Percentiles rank a stretch among this genome's conserved stretches.
phyloP scores from a whole-genome alignment of 2,113 vertebrate genomes.

The Anthoscopus minutus region DNA sequence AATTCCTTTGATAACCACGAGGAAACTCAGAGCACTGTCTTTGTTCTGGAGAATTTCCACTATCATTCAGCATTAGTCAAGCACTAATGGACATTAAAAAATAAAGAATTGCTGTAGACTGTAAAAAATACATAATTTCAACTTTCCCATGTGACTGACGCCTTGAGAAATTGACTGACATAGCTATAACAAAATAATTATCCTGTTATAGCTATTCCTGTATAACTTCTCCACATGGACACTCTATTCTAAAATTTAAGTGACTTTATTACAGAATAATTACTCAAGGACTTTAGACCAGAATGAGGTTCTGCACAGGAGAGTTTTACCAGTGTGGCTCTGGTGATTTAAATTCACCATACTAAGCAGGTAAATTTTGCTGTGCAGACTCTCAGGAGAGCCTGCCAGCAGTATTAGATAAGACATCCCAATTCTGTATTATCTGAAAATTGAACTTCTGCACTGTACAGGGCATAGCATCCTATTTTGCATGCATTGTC shows the following conservation, averaged over 20 bases:
- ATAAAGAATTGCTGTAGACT: slow-evolving; percentile 26
- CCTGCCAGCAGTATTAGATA: not conserved
- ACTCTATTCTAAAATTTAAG: slow-evolving; percentile 47
- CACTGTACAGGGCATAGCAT: not conserved
- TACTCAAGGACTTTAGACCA: slow-evolving; percentile 24
- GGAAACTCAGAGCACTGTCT: not conserved
- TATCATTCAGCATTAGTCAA: slow-evolving; percentile 28
- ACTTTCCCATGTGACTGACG: slow-evolving; percentile 6
- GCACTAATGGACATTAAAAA: slow-evolving; percentile 49
- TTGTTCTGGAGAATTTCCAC: slow-evolving; percentile 22
- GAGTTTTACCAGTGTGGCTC: not conserved
- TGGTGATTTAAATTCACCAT: slow-evolving; percentile 36
- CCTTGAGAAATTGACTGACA: slow-evolving; percentile 40
- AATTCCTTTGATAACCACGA: slow-evolving; percentile 6
- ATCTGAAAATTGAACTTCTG: slow-evolving; percentile 14
- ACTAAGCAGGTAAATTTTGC: slow-evolving; percentile 28
- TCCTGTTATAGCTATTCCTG: slow-evolving; percentile 23
- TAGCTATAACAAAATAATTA: slow-evolving; percentile 60
- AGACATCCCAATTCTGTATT: not conserved
- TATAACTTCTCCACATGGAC: slow-evolving; percentile 46
- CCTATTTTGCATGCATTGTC: not conserved
- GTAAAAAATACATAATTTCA: slow-evolving; percentile 46
- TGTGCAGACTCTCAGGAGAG: not conserved
- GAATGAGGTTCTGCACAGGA: slow-evolving; percentile 26
- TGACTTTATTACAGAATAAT: slow-evolving; percentile 60